phyloP scores from a whole-genome alignment of 2,113 vertebrate species.

The Ptyas mucosa region DNA sequence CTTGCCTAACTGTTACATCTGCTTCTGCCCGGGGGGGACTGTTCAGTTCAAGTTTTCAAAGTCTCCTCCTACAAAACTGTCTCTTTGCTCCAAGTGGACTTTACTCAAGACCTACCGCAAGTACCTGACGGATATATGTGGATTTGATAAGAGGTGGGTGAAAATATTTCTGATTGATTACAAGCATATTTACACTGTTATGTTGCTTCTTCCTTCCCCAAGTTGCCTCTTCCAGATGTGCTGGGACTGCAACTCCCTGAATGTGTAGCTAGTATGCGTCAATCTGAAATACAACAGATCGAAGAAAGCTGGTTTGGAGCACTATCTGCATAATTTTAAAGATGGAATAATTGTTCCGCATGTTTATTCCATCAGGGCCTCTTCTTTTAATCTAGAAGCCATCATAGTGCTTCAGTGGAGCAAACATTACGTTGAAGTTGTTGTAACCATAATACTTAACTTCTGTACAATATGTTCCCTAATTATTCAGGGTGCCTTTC shows the following conservation, averaged over 20 bases:
- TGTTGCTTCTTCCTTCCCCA: neutral
- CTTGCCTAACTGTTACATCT: constrained; percentile 82
- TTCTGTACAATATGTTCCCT: neutral
- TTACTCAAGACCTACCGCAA: constrained; percentile 74
- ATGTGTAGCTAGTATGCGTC: neutral
- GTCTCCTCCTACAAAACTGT: constrained; percentile 38
- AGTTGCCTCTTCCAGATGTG: neutral
- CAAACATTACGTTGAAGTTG: neutral
- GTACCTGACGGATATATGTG: constrained; percentile 57
- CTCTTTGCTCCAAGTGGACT: constrained; percentile 74
- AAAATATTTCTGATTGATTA: neutral
- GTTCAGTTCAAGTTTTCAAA: constrained; percentile 78
- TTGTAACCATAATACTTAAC: neutral
- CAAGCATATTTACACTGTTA: fast-evolving
- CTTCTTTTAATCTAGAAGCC: neutral
- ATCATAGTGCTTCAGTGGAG: neutral
- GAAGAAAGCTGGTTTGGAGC: neutral
- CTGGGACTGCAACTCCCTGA: neutral
- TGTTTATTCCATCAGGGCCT: neutral
- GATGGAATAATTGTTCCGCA: neutral
- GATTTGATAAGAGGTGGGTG: constrained; percentile 80
- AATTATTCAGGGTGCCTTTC: neutral
- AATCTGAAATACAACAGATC: neutral
- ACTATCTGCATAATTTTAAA: neutral
- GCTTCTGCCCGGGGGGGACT: constrained; percentile 59